Evolutionary conservation across 2,797 vertebrate genomes (phyloP).

Genomic region (Phaenicophaeus curvirostris): DNA sequence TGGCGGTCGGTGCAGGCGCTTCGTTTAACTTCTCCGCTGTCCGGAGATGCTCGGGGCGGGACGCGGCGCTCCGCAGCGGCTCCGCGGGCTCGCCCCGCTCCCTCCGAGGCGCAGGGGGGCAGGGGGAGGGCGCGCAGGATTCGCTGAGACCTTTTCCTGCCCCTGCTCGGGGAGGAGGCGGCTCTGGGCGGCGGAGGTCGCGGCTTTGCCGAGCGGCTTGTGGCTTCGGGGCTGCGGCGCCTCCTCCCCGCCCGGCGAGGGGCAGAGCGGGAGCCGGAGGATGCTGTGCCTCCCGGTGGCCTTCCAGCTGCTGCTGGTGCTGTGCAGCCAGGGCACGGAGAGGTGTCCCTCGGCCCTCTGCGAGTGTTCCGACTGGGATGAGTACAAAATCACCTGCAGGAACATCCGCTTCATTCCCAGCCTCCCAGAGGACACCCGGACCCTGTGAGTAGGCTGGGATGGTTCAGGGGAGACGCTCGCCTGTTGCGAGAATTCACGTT

Average conservation of each 20-base stretch:
- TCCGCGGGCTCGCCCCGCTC: neutral
- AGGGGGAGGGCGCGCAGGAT: neutral
- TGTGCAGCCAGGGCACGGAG: neutral
- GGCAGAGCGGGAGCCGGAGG: neutral
- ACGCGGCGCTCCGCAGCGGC: neutral
- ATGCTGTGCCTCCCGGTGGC: constrained; percentile 34
- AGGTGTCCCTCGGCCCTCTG: constrained; percentile 80
- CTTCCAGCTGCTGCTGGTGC: constrained; percentile 53
- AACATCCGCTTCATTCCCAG: constrained; percentile 84
- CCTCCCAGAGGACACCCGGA: constrained; percentile 87
- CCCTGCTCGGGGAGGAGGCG: neutral
- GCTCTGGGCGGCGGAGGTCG: neutral
- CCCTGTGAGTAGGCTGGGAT: constrained; percentile 84
- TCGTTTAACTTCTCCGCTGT: neutral
- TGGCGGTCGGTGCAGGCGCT: neutral
- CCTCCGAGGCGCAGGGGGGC: too few relatives aligned
- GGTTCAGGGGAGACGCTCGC: neutral
- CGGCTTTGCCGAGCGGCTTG: neutral
- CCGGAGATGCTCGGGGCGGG: neutral
- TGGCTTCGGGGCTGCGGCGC: too few relatives aligned
- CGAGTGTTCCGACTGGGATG: constrained; percentile 86
- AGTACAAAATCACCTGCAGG: constrained; percentile 87
- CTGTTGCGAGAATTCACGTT: accelerated
- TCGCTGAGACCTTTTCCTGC: neutral
- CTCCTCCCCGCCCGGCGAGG: neutral